Evolutionary conservation across 92 coral and sea anemone species (phyloP).

Genomic region (Epizoanthus rinbou): DNA sequence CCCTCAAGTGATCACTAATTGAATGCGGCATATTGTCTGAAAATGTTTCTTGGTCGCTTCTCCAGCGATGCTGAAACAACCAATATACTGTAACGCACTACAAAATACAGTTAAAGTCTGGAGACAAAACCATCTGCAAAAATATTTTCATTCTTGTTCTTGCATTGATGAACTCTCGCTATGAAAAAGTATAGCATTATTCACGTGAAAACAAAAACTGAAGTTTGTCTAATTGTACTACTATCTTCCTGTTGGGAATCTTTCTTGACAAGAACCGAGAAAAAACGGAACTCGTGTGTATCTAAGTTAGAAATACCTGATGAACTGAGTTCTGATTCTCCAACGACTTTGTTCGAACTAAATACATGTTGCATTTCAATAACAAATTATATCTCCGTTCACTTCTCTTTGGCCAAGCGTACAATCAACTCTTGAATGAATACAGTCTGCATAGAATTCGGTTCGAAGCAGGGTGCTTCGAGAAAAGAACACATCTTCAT

Average conservation of each 20-base stretch:
- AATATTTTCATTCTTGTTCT: too few species aligned
- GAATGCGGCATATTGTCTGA: too few species aligned
- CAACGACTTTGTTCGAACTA: neutral
- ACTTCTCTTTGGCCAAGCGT: neutral
- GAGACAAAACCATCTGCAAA: too few species aligned
- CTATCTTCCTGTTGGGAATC: neutral
- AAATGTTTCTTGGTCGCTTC: too few species aligned
- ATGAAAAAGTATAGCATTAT: too few species aligned
- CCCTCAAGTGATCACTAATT: too few species aligned
- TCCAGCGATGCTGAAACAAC: too few species aligned
- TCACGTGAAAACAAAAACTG: too few species aligned
- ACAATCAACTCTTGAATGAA: neutral
- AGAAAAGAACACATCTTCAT: neutral
- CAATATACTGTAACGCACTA: too few species aligned
- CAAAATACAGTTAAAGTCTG: too few species aligned
- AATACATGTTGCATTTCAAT: neutral
- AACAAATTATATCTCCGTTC: constrained; percentile 1
- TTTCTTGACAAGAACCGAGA: neutral
- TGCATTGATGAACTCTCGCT: too few species aligned
- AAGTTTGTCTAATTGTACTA: too few species aligned
- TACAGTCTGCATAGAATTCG: neutral
- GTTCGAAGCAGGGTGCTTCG: neutral
- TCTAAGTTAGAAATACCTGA: constrained; percentile 4
- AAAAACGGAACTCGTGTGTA: neutral
- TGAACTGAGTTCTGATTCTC: neutral